These are phyloP conservation scores for Synergus laeviventris DNA, from an alignment of 2,888 invertebrate genomes.

Conservation along the genomic window DNA sequence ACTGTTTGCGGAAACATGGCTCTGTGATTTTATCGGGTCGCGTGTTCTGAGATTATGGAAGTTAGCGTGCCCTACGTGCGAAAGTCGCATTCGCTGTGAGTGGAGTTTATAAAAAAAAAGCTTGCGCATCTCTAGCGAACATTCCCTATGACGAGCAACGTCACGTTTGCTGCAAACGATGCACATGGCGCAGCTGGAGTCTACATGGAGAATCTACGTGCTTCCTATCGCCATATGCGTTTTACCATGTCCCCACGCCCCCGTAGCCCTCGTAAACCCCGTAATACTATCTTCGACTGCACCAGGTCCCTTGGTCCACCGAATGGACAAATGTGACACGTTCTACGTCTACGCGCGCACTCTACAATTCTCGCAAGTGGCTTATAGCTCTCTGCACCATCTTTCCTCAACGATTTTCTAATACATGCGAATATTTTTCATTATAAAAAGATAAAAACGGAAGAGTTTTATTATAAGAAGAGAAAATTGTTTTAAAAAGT, in stretches of 20 bases:
- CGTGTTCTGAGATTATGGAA: slow-evolving; percentile 37
- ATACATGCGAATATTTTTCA: background rate
- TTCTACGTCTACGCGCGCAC: background rate
- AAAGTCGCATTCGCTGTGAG: slow-evolving; percentile 21
- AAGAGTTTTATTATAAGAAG: background rate
- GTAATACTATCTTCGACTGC: slow-evolving; percentile 21
- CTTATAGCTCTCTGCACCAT: background rate
- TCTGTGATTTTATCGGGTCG: slow-evolving; percentile 33
- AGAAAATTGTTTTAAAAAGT: background rate
- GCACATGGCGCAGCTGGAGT: slow-evolving; percentile 74
- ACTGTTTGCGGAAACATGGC: slow-evolving; percentile 32
- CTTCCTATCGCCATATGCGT: slow-evolving; percentile 54
- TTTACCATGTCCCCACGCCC: slow-evolving; percentile 37
- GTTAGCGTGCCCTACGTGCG: slow-evolving; percentile 38
- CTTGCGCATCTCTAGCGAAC: slow-evolving; percentile 28
- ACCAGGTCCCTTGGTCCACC: background rate
- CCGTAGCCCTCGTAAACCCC: slow-evolving; percentile 32
- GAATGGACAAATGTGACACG: slow-evolving; percentile 3
- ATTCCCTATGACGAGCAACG: slow-evolving; percentile 65
- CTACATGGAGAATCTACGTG: slow-evolving; percentile 71
- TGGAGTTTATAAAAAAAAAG: slow-evolving; percentile 32
- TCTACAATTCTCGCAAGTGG: background rate
- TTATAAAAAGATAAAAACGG: background rate
- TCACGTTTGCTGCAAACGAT: slow-evolving; percentile 75
- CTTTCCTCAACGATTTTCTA: background rate